Evolutionary conservation across 1,140 invertebrate genomes (phyloP).

Genomic region (Tachypleus tridentatus): DNA sequence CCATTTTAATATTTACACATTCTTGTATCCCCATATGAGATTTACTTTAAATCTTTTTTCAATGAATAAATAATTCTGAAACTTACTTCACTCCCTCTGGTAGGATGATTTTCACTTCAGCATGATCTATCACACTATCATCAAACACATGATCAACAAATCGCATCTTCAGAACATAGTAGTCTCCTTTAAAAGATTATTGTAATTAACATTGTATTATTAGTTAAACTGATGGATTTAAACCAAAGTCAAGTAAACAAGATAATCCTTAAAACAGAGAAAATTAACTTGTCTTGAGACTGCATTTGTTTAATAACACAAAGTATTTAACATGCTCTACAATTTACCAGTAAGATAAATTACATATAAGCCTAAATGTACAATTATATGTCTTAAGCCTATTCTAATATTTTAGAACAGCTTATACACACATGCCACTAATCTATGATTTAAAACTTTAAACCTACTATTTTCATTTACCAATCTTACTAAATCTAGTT

Average conservation of each 20-base stretch:
- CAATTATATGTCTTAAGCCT: no score
- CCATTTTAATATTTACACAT: background rate
- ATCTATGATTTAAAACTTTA: no score
- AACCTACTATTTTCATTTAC: no score
- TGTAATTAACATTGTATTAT: background rate
- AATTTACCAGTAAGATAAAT: no score
- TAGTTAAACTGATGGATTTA: background rate
- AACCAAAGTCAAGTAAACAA: background rate
- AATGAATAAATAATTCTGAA: background rate
- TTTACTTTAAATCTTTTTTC: background rate
- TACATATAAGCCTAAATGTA: no score
- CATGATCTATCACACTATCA: slow-evolving; percentile 87
- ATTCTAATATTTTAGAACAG: no score
- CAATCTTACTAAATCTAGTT: no score
- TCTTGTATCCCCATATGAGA: background rate
- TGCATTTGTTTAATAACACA: no score
- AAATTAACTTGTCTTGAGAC: no score
- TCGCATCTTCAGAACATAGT: slow-evolving; percentile 80
- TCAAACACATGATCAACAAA: slow-evolving; percentile 92
- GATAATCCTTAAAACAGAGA: background rate
- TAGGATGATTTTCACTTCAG: slow-evolving; percentile 81
- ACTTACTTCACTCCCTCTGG: slow-evolving; percentile 69
- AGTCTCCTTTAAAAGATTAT: slow-evolving; percentile 37
- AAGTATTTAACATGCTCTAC: no score
- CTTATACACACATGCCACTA: no score